These are phyloP conservation scores for Cancer borealis DNA, from an alignment of 2,888 invertebrate genomes.

Conservation along the genomic window DNA sequence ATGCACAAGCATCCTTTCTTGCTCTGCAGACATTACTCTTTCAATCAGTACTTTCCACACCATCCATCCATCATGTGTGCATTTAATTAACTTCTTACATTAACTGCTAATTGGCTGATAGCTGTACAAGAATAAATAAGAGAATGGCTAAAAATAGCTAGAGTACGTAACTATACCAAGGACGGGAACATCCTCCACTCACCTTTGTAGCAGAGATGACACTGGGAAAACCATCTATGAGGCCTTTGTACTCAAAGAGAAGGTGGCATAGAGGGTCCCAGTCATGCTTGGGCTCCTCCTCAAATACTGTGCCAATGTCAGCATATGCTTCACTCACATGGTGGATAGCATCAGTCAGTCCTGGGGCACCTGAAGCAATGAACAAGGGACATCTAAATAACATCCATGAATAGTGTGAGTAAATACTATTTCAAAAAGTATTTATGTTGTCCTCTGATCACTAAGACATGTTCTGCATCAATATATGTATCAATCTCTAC, in stretches of 20 bases:
- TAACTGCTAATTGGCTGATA: no score
- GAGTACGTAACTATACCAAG: background rate
- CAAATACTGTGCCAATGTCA: constrained; percentile 92
- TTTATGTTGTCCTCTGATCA: background rate
- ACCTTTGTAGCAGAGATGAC: constrained; percentile 93
- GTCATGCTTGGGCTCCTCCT: constrained; percentile 93
- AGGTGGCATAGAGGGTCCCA: constrained; percentile 95
- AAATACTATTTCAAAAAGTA: background rate
- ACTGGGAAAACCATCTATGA: constrained; percentile 94
- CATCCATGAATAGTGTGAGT: background rate
- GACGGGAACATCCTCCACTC: background rate
- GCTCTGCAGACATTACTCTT: no score
- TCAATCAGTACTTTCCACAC: no score
- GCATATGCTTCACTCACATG: constrained; percentile 93
- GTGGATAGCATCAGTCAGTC: constrained; percentile 88
- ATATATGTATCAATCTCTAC: background rate
- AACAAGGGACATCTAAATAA: background rate
- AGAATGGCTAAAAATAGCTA: background rate
- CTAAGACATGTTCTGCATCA: background rate
- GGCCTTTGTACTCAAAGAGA: constrained; percentile 95
- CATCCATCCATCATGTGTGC: no score
- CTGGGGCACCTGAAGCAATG: constrained; percentile 68
- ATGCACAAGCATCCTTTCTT: no score
- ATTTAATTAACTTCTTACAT: no score
- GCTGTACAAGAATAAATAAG: background rate